phyloP scores from a whole-genome alignment of 2,888 invertebrate genomes.

The Encarsia formosa region DNA sequence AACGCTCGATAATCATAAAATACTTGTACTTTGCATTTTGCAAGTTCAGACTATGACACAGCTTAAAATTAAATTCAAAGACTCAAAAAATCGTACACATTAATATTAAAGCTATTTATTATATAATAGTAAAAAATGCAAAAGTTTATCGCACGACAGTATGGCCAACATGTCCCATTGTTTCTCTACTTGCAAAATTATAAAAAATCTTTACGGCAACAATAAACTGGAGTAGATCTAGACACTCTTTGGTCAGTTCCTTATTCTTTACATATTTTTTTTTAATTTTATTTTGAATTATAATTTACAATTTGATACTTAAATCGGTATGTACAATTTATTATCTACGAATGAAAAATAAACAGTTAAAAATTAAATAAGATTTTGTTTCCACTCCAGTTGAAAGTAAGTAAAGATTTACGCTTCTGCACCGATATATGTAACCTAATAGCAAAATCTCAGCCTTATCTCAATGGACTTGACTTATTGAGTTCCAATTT shows the following conservation, averaged over 20 bases:
- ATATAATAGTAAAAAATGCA: constrained; percentile 24
- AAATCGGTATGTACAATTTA: no score
- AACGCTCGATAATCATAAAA: constrained; percentile 25
- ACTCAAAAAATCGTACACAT: constrained; percentile 26
- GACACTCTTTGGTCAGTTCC: no score
- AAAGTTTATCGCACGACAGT: constrained; percentile 27
- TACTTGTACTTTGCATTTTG: constrained; percentile 27
- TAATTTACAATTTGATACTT: no score
- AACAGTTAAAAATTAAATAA: no score
- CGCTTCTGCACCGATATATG: constrained; percentile 16
- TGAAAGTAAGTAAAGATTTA: no score
- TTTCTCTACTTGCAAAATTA: constrained; percentile 17
- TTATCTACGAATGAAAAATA: no score
- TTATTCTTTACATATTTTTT: no score
- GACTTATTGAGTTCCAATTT: constrained; percentile 12
- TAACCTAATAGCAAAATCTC: constrained; percentile 18
- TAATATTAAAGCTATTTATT: constrained; percentile 20
- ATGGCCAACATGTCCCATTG: constrained; percentile 27
- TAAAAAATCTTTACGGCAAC: constrained; percentile 11
- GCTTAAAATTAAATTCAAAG: constrained; percentile 27
- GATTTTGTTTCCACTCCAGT: no score
- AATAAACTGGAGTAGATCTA: constrained; percentile 11
- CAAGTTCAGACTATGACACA: constrained; percentile 28
- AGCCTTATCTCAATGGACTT: constrained; percentile 20
- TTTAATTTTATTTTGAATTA: no score